phyloP scores from a whole-genome alignment of 2,888 invertebrate genomes.

The Cacoxenus indagator region DNA sequence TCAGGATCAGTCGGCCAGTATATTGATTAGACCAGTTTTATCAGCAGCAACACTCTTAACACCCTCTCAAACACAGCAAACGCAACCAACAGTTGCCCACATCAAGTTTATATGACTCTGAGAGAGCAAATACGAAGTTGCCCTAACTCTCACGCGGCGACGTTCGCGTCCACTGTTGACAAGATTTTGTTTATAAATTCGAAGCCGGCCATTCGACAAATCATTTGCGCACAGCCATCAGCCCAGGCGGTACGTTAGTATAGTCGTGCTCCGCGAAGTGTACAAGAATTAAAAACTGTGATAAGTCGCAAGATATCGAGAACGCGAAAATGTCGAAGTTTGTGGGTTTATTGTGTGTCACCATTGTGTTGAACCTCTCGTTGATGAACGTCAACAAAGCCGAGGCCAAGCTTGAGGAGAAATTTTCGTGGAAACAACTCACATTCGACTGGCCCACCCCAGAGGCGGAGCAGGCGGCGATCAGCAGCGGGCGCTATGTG shows the following conservation, averaged over 20 bases:
- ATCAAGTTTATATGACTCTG: too few relatives aligned
- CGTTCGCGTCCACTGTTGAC: not conserved
- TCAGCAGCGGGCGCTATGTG: slow-evolving; percentile 75
- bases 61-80: too few relatives aligned
- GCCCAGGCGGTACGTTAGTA: too few relatives aligned
- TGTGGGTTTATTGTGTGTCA: slow-evolving; percentile 14
- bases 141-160: not conserved
- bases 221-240: not conserved
- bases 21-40: too few relatives aligned
- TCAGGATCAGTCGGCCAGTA: too few relatives aligned
- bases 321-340: slow-evolving; percentile 6
- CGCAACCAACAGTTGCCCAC: too few relatives aligned
- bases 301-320: too few relatives aligned
- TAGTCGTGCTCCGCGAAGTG: too few relatives aligned
- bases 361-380: slow-evolving; percentile 31
- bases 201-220: not conserved
- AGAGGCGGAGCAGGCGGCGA: slow-evolving; percentile 74
- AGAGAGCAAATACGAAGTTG: too few relatives aligned
- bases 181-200: not conserved
- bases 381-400: too few relatives aligned
- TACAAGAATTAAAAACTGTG: too few relatives aligned
- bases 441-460: slow-evolving; percentile 78
- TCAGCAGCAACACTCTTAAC: too few relatives aligned
- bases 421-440: slow-evolving; percentile 80
- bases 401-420: slow-evolving; percentile 74